Conservation (phyloP, 2,888 invertebrate genomes). For the Apoderus coryli region DNA sequence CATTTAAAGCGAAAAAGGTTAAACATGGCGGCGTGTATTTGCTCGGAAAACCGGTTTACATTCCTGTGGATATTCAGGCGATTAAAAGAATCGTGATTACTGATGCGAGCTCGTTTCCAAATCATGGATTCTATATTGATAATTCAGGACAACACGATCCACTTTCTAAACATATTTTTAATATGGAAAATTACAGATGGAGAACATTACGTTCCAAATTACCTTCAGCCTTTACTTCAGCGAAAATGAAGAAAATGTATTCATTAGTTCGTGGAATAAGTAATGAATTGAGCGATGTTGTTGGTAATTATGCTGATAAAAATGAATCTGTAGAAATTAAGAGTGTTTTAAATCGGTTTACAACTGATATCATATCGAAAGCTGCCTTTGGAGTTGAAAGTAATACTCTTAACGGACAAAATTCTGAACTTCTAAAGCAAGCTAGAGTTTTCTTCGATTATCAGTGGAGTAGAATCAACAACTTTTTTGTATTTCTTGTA, state of each 20-base stretch:
- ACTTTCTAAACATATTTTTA: constrained; percentile 30
- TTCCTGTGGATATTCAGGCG: constrained; percentile 22
- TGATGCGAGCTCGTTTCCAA: constrained; percentile 34
- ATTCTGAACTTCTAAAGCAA: constrained; percentile 31
- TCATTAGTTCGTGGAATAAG: constrained; percentile 18
- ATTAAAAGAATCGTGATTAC: constrained; percentile 37
- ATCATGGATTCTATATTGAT: constrained; percentile 19
- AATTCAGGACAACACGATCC: constrained; percentile 27
- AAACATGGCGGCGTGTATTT: constrained; percentile 23
- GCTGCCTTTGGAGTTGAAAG: constrained; percentile 45
- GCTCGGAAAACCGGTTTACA: constrained; percentile 30
- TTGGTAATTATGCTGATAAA: constrained; percentile 12
- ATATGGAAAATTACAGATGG: constrained; percentile 32
- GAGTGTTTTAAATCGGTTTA: constrained; percentile 26
- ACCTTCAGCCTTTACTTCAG: constrained; percentile 24
- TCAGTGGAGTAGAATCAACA: constrained; percentile 17
- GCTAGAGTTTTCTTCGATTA: constrained; percentile 19
- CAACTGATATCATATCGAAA: constrained; percentile 41
- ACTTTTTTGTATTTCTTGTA: constrained; percentile 16
- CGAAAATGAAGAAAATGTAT: constrained; percentile 29
- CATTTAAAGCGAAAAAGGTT: constrained; percentile 16
- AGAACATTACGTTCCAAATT: constrained; percentile 24
- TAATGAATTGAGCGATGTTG: constrained; percentile 9
- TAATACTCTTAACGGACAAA: constrained; percentile 37
- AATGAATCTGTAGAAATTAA: constrained; percentile 22